Evolutionary conservation across 2,113 vertebrate species (phyloP).

Genomic region (Apus apus): DNA sequence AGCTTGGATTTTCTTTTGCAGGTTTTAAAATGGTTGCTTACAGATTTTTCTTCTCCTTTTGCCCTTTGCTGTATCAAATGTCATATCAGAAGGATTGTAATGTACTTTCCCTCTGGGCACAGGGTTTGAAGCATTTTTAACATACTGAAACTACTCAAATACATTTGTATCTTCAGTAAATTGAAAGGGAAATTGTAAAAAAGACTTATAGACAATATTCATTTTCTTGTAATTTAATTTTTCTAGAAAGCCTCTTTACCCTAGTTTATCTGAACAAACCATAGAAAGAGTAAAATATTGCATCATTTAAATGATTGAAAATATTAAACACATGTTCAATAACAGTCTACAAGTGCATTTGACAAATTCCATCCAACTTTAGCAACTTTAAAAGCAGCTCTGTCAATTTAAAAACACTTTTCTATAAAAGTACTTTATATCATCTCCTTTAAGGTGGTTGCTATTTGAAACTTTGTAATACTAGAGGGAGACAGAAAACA

Average conservation of each 20-base stretch:
- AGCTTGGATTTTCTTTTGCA: not conserved
- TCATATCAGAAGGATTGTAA: not conserved
- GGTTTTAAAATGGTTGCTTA: not conserved
- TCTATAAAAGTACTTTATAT: not conserved
- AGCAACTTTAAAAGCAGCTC: not conserved
- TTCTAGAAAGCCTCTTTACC: not conserved
- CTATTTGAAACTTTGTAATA: not conserved
- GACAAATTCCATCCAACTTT: not conserved
- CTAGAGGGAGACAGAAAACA: not conserved
- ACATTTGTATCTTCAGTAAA: not conserved
- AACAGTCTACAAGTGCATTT: not conserved
- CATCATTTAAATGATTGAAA: not conserved
- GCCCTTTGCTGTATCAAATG: not conserved
- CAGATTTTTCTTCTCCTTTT: not conserved
- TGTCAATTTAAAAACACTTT: not conserved
- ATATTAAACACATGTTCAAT: not conserved
- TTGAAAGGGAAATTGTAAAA: not conserved
- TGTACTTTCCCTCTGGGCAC: not conserved
- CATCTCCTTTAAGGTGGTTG: not conserved
- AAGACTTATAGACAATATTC: not conserved
- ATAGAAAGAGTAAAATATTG: not conserved
- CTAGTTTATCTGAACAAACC: not conserved
- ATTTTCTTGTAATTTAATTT: not conserved
- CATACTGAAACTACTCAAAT: not conserved
- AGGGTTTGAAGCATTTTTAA: not conserved